Evolutionary conservation across 1,140 invertebrate species (phyloP).

Genomic region (Diorhabda elongata): DNA sequence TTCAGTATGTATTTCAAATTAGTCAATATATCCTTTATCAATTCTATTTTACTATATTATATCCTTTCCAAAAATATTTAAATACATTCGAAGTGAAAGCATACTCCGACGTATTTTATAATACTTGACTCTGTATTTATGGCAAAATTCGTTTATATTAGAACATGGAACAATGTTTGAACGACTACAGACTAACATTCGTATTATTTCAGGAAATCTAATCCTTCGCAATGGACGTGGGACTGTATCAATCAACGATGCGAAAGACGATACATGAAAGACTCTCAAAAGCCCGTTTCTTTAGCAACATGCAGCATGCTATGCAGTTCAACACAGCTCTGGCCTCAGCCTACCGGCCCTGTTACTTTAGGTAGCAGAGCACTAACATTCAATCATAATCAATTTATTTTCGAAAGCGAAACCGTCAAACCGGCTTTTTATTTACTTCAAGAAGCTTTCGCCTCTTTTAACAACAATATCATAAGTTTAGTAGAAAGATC

Average conservation of each 20-base stretch:
- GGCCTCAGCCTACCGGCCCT: slow-evolving; percentile 54
- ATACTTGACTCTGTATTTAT: no score
- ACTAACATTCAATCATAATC: slow-evolving; percentile 46
- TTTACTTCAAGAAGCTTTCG: slow-evolving; percentile 49
- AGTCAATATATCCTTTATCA: no score
- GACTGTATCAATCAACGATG: slow-evolving; percentile 51
- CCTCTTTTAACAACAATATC: slow-evolving; percentile 49
- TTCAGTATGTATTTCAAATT: no score
- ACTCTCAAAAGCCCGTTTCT: slow-evolving; percentile 39
- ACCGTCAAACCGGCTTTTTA: slow-evolving; percentile 29
- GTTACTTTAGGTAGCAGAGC: slow-evolving; percentile 47
- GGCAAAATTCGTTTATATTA: no score
- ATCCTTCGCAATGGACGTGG: slow-evolving; percentile 52
- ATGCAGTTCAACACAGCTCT: slow-evolving; percentile 53
- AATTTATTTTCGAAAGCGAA: slow-evolving; percentile 48
- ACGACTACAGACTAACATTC: neutral
- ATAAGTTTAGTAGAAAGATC: slow-evolving; percentile 44
- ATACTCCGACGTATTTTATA: no score
- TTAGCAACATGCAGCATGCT: slow-evolving; percentile 52
- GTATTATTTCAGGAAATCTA: slow-evolving; percentile 30
- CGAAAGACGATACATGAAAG: slow-evolving; percentile 43
- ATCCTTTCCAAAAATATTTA: no score
- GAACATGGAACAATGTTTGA: no score
- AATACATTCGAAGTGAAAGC: no score
- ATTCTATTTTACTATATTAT: no score